These are phyloP conservation scores for Lepisosteus osseus DNA, from an alignment of 2,113 vertebrate species.

Conservation along the genomic window DNA sequence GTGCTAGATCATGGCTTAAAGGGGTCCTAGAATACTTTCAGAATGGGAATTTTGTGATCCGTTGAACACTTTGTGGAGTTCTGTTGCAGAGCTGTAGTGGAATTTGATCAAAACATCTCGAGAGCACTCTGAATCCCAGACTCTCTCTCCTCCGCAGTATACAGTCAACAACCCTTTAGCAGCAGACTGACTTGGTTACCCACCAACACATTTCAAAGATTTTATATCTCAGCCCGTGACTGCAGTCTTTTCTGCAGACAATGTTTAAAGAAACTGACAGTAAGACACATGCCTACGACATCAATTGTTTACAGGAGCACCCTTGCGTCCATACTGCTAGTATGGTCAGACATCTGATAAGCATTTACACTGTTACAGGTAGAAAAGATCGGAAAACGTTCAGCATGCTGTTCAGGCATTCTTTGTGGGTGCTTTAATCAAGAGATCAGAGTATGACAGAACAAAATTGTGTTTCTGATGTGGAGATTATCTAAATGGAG, in stretches of 20 bases:
- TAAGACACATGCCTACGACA: conserved; percentile 18
- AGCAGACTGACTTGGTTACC: no score
- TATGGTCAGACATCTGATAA: conserved; percentile 62
- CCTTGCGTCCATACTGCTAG: conserved; percentile 42
- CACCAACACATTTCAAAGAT: background rate
- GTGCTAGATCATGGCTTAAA: no score
- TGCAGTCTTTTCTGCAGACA: background rate
- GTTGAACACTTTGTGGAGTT: no score
- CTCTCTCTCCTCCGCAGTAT: no score
- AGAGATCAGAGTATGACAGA: conserved; percentile 59
- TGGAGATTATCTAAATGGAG: conserved; percentile 54
- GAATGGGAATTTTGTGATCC: no score
- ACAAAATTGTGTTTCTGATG: conserved; percentile 49
- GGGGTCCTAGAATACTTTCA: no score
- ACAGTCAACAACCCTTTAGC: no score
- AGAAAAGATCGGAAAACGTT: conserved; percentile 59
- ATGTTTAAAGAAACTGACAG: background rate
- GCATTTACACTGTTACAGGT: conserved; percentile 58
- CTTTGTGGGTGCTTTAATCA: conserved; percentile 57
- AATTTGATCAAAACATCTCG: no score
- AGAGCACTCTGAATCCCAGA: no score
- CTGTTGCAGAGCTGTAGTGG: no score
- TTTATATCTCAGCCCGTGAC: background rate
- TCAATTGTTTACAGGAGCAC: conserved; percentile 37
- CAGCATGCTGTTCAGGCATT: conserved; percentile 53